These are phyloP conservation scores for Andricus grossulariae DNA, from an alignment of 1,140 invertebrate genomes.

Conservation along the genomic window DNA sequence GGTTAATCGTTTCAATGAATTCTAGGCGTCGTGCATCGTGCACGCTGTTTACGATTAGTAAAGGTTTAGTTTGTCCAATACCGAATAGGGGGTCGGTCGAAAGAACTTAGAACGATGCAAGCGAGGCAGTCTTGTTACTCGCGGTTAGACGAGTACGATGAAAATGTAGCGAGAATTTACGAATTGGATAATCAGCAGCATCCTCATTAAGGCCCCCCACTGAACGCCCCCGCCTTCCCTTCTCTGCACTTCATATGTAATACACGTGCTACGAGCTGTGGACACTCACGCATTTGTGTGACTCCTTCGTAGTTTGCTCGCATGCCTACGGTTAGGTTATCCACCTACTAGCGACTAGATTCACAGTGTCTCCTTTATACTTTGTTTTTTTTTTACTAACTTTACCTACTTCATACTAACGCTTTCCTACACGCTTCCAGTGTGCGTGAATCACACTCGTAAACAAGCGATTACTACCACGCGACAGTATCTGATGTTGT, in stretches of 20 bases:
- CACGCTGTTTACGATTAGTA: conserved; percentile 13
- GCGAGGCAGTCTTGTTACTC: conserved; percentile 65
- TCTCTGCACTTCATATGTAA: conserved; percentile 50
- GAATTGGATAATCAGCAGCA: conserved; percentile 77
- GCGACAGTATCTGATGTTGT: conserved; percentile 20
- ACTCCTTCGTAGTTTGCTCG: conserved; percentile 24
- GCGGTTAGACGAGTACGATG: conserved; percentile 67
- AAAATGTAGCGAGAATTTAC: conserved; percentile 77
- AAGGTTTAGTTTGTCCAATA: conserved; percentile 28
- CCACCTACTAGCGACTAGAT: conserved; percentile 53
- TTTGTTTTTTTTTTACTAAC: background rate
- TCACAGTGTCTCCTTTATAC: conserved; percentile 46
- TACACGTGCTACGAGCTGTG: conserved; percentile 16
- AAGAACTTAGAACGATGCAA: background rate
- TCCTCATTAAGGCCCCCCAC: conserved; percentile 75
- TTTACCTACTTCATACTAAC: background rate
- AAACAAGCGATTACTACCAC: conserved; percentile 37
- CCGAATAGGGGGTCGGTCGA: background rate
- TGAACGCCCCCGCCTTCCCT: conserved; percentile 72
- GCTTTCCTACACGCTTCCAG: conserved; percentile 16
- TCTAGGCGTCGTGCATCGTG: background rate
- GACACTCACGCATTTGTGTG: conserved; percentile 38
- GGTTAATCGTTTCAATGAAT: conserved; percentile 10
- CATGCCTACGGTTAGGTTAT: conserved; percentile 52
- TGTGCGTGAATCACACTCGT: conserved; percentile 38